Base-by-base conservation (phyloP, 1,140 invertebrate species). In the Apis laboriosa region DNA sequence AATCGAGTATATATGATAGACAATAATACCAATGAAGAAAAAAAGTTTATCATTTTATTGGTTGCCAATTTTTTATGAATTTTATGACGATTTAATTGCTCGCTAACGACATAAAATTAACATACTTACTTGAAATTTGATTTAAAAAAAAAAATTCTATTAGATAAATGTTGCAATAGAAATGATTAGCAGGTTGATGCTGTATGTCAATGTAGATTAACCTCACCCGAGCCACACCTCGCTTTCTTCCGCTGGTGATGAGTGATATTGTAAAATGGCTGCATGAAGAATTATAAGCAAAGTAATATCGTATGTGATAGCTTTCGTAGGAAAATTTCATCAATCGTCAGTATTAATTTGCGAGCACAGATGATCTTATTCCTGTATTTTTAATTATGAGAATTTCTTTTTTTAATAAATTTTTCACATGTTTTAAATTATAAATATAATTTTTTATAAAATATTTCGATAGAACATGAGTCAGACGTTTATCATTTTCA, bases 181-280 rank as follows among this genome's bases (percentile, higher is more conserved):
- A 80, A 34, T 19, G 49, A 80, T 80, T 80, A 80, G 77, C 43
- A 79, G 77, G 66, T 80, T 73, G 67, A 68, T 58, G 77, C 58
- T 55, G 72, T 63, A 21, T 73, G 58, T 43, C 21, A 43, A 24
- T 60, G 58, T 80, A 55, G 58, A 79, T 79, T 80, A 80, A 58
- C 49, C n/a, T 53, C 55, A 43, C 51, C 13, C 24, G 21, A 75
- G 79, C 79, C 72, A 81, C 72, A 75, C 79, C 71, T 80, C 61
- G 60, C 71, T 80, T 80, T 80, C 71, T 67, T 75, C 34, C 43
- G 72, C 53, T 63, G 61, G 34, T 43, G 21, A 58, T 9, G 4
- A 43, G 34, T 43, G 77, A 79, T 79, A 60, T 5, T 4, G 49
- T 81, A 81, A 81, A 81, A 81, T 81, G 79, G 79, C 72, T 81